Evolutionary conservation across 2,113 vertebrate genomes (phyloP).

Genomic region (Pithys albifrons): DNA sequence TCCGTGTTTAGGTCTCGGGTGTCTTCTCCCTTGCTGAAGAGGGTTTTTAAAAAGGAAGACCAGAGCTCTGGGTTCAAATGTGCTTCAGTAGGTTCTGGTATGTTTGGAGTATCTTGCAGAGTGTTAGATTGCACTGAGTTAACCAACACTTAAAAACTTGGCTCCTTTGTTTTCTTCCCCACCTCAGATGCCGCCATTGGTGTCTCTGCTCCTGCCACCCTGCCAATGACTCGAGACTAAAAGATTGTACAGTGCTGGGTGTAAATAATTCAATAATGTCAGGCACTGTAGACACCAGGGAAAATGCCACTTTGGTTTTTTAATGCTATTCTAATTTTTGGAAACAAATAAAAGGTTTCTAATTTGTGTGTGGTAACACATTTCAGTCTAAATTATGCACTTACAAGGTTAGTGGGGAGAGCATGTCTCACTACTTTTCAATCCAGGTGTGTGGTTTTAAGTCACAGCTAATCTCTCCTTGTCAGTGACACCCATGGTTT

Average conservation of each 20-base stretch:
- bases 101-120: not conserved
- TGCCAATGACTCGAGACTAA: not conserved
- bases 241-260: not conserved
- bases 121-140: not conserved
- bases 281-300: too few species aligned
- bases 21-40: not conserved
- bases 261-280: not conserved
- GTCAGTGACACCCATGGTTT: conserved; percentile 47
- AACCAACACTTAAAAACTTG: not conserved
- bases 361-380: not conserved
- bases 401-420: not conserved
- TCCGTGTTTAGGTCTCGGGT: not conserved
- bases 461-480: conserved; percentile 29
- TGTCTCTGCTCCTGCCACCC: not conserved
- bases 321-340: not conserved
- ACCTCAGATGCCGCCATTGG: not conserved
- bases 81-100: not conserved
- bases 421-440: not conserved
- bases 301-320: not conserved
- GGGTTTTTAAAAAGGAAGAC: not conserved
- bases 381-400: not conserved
- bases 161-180: not conserved
- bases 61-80: not conserved
- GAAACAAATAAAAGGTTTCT: not conserved
- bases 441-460: conserved; percentile 26